These are phyloP conservation scores for Cirrhinus mrigala DNA, from an alignment of 2,797 vertebrate genomes.

Conservation along the genomic window DNA sequence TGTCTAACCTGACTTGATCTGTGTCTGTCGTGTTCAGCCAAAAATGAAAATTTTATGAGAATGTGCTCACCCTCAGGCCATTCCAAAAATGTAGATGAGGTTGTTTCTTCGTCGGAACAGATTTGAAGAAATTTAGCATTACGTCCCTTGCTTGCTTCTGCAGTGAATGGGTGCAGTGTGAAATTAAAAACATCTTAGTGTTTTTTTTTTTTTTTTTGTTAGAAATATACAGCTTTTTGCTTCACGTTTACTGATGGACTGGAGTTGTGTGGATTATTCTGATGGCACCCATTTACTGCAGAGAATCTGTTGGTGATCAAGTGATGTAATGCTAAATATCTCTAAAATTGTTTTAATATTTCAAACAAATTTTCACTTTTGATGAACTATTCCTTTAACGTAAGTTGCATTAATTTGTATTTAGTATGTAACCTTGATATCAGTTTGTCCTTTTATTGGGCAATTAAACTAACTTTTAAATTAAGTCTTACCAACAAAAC, in stretches of 20 bases:
- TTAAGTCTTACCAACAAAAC: not conserved
- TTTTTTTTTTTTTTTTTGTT: not conserved
- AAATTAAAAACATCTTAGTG: not conserved
- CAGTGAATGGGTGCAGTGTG: not conserved
- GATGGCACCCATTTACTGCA: not conserved
- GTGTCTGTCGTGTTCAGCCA: not conserved
- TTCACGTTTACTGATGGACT: not conserved
- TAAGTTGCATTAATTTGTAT: not conserved
- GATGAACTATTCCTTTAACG: not conserved
- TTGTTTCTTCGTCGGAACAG: not conserved
- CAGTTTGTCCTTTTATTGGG: not conserved
- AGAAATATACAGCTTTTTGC: not conserved
- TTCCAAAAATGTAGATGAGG: not conserved
- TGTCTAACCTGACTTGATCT: not conserved
- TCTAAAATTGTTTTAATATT: no score
- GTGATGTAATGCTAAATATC: not conserved
- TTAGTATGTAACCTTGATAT: not conserved
- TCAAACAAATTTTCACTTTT: not conserved
- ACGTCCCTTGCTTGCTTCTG: not conserved
- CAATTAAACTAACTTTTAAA: not conserved
- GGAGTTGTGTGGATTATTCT: not conserved
- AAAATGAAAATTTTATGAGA: not conserved
- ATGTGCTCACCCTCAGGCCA: not conserved
- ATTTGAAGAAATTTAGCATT: not conserved
- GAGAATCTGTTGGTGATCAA: not conserved